A percentile compares a stretch with the other conserved stretches of the same genome.
These are phyloP conservation scores for Mirza zaza DNA, from an alignment of 2,113 vertebrate species.

Conservation along the genomic window DNA sequence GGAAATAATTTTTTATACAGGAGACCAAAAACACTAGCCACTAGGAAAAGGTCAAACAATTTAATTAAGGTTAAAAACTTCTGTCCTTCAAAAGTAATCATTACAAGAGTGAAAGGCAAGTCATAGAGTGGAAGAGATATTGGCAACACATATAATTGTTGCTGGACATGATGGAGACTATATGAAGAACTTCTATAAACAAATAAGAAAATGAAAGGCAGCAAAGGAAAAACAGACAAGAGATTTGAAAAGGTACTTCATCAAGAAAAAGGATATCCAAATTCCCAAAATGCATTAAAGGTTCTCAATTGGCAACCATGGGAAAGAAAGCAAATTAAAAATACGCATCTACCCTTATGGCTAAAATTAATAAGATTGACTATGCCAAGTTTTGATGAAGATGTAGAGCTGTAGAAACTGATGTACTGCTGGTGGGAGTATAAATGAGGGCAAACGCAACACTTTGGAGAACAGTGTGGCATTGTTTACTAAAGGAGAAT, in stretches of 20 bases:
- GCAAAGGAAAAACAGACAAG: background rate
- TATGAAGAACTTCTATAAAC: background rate
- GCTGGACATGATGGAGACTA: background rate
- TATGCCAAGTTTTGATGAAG: background rate
- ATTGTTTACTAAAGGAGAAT: background rate
- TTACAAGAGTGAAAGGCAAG: background rate
- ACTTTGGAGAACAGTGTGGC: background rate
- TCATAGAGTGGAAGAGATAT: background rate
- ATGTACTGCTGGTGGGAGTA: background rate
- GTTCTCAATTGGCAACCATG: background rate
- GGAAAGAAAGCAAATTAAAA: constrained; percentile 3
- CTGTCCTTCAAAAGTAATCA: background rate
- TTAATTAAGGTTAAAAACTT: background rate
- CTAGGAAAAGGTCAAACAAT: background rate
- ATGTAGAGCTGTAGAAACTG: background rate
- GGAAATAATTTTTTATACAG: background rate
- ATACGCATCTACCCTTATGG: background rate
- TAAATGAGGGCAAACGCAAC: background rate
- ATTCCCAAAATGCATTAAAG: background rate
- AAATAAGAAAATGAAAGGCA: background rate
- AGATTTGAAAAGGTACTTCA: background rate
- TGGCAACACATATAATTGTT: background rate
- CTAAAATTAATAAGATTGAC: background rate
- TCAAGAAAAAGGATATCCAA: background rate
- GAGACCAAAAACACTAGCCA: background rate